Base-by-base conservation (phyloP, 2,113 vertebrate species). In the Balaeniceps rex region DNA sequence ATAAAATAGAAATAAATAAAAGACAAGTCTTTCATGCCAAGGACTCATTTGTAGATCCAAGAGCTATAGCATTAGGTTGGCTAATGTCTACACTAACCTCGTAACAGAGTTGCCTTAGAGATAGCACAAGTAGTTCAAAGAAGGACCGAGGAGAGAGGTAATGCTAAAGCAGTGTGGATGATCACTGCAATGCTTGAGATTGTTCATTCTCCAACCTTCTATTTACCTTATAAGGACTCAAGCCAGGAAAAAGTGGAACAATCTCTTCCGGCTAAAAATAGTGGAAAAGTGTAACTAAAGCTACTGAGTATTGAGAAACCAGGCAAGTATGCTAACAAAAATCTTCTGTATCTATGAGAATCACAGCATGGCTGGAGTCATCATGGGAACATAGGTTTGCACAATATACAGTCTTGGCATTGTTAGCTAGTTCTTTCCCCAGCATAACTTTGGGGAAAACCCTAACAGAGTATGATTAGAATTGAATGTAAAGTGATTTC, bases 151-250 rank as follows among this genome's bases (percentile, higher is more conserved):
- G 16, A 38, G 23, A 66, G 12, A 66, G 7, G 3, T 7, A 36
- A 31, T 33, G 21, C 4, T 44, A 29, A 24, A 46, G 11, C 14
- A 68, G 33, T 0, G 0, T 7, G 8, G 25, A 14, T 24, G 12
- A 19, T 23, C n/a, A 36, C 5, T 33, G 29, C 3, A 51, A 4
- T 15, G 10, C 7, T 60, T 88, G n/a, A 58, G 13, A 38, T 8
- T 7, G 16, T 19, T 86, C 26, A 28, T 25, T 76, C 42, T 79
- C 42, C 47, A 31, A 4, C 14, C 5, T 9, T 44, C 42, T 34
- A 17, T 18, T 47, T 54, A 28, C 16, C 11, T 69, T 11, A 21
- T 51, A 54, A 54, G 6, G 23, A 44, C 12, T 36, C 31, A 76
- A 8, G 26, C 17, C 72, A 88, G 3, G 11, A 83, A 58, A 36